A percentile compares a stretch with the other conserved stretches of the same genome.
Conservation (phyloP, 2,113 vertebrate genomes). For the Pogonocichla stellata region DNA sequence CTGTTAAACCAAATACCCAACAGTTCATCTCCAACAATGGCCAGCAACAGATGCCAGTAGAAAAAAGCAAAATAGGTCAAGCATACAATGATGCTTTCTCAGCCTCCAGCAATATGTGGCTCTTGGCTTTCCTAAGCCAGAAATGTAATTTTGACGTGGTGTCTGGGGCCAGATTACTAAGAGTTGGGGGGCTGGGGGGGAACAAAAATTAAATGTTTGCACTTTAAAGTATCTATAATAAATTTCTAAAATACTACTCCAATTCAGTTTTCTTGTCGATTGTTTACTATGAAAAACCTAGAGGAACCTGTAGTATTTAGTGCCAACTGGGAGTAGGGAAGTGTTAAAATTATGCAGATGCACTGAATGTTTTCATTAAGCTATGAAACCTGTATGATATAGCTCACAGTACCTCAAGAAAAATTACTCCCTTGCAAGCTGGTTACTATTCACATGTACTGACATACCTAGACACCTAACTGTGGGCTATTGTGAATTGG, state of each 20-base stretch:
- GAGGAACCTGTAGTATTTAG: constrained; percentile 28
- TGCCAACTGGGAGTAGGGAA: not conserved
- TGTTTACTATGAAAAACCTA: not conserved
- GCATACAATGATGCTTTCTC: not conserved
- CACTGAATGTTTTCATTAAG: constrained; percentile 34
- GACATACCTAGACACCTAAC: not conserved
- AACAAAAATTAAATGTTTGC: not conserved
- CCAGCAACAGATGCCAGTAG: constrained; percentile 13
- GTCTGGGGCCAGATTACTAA: not conserved
- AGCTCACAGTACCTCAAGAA: not conserved
- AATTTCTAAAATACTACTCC: constrained; percentile 27
- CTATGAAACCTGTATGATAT: not conserved
- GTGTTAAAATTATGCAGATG: constrained; percentile 6
- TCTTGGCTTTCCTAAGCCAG: not conserved
- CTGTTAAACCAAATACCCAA: not conserved
- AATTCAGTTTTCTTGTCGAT: constrained; percentile 49
- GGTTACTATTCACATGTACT: not conserved
- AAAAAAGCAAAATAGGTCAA: constrained; percentile 31
- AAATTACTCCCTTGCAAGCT: not conserved
- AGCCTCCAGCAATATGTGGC: not conserved
- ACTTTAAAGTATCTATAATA: constrained; percentile 24
- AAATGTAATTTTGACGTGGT: not conserved
- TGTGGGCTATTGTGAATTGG: not conserved
- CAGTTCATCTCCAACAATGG: not conserved
- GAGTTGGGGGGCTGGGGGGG: fast-evolving